Conservation (phyloP, 2,113 vertebrate species). For the Melanerpes aurifrons region DNA sequence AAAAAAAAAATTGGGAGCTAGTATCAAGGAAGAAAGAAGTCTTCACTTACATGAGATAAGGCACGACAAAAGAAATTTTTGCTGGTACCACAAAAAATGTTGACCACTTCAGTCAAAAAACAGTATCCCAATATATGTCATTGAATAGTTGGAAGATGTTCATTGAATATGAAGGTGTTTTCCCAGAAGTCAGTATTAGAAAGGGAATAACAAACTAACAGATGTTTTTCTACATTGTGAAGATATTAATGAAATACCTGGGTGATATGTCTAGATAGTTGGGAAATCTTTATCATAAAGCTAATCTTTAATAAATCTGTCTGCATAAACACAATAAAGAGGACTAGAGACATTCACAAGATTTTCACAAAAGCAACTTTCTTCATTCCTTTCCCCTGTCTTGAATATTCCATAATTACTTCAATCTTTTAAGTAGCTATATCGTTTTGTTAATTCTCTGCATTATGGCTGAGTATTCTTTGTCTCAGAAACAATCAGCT, state of each 20-base stretch:
- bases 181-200: background rate
- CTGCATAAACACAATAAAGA: background rate
- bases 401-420: background rate
- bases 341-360: background rate
- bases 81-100: background rate
- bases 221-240: background rate
- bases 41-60: background rate
- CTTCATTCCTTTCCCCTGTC: background rate
- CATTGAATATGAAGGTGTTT: background rate
- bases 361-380: background rate
- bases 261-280: background rate
- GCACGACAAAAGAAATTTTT: background rate
- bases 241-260: background rate
- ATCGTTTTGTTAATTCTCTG: background rate
- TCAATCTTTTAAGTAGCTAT: background rate
- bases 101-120: background rate
- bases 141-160: background rate
- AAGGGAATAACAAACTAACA: background rate
- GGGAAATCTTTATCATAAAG: background rate
- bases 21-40: background rate
- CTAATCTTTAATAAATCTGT: background rate
- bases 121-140: background rate
- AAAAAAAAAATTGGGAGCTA: background rate
- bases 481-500: background rate
- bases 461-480: background rate